A percentile compares a stretch with the other conserved stretches of the same genome.
These are phyloP conservation scores for Mergus octosetaceus DNA, from an alignment of 2,797 vertebrate species.

Conservation along the genomic window DNA sequence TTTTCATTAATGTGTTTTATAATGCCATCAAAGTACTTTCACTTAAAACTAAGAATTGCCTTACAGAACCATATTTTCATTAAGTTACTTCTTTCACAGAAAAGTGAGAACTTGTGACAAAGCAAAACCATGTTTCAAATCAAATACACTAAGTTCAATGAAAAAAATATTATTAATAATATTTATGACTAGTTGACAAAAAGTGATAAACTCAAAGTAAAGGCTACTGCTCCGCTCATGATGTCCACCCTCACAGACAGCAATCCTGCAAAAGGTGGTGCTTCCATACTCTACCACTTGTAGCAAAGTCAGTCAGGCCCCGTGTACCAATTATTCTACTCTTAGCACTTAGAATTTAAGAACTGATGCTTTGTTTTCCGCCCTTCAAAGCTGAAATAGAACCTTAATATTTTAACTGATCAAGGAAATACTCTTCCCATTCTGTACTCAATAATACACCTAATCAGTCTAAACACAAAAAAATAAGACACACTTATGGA, in stretches of 20 bases:
- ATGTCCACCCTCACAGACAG: not conserved
- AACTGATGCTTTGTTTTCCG: not conserved
- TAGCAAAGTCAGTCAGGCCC: not conserved
- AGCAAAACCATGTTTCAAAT: no score
- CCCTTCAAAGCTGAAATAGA: not conserved
- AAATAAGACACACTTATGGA: not conserved
- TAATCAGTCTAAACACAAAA: fast-evolving
- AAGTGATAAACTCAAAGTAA: not conserved
- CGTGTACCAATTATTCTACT: not conserved
- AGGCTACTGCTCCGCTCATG: not conserved
- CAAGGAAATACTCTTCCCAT: not conserved
- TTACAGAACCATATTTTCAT: not conserved
- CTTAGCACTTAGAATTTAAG: not conserved
- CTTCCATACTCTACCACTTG: not conserved
- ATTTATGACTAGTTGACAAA: not conserved
- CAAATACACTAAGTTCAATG: no score
- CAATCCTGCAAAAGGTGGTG: not conserved
- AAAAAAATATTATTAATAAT: not conserved
- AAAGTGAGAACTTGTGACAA: not conserved
- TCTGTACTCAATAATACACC: not conserved
- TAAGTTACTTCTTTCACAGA: not conserved
- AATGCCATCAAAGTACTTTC: not conserved
- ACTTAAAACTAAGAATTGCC: not conserved
- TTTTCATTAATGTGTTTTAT: not conserved
- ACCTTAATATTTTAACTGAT: not conserved